Percentiles rank a stretch among this genome's conserved stretches.
Evolutionary conservation across 1,140 invertebrate genomes (phyloP).

Genomic region (Tetraneura akinire): DNA sequence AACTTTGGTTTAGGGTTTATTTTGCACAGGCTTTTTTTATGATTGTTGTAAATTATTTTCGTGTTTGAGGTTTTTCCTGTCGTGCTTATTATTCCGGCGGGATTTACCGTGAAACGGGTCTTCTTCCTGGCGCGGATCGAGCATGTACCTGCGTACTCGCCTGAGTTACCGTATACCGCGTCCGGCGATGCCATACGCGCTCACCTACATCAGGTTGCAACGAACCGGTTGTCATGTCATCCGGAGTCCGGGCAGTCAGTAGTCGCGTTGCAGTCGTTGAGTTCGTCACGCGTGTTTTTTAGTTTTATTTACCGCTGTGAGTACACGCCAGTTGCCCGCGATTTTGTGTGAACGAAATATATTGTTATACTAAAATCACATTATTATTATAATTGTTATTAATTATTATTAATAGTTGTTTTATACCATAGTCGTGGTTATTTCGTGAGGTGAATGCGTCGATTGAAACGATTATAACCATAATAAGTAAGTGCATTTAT

Average conservation of each 20-base stretch:
- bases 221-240: constrained; percentile 30
- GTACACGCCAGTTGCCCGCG: not conserved
- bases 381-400: not conserved
- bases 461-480: not conserved
- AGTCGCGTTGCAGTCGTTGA: constrained; percentile 39
- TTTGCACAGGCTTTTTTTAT: too few relatives aligned
- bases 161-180: not conserved
- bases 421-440: not conserved
- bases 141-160: not conserved
- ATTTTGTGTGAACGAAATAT: not conserved
- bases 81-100: too few relatives aligned
- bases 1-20: too few relatives aligned
- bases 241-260: constrained; percentile 15
- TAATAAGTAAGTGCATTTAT: not conserved
- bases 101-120: too few relatives aligned
- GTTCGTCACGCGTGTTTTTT: constrained; percentile 32
- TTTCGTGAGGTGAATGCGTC: not conserved
- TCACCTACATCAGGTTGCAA: constrained; percentile 33
- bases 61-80: too few relatives aligned
- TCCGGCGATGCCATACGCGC: constrained; percentile 6
- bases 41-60: too few relatives aligned
- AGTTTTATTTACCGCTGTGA: not conserved
- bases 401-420: not conserved
- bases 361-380: too few relatives aligned
- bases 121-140: not conserved